Evolutionary conservation across 2,888 invertebrate genomes (phyloP), one percentile per base, ranked within the genome.

Genomic region (Ariolimax columbianus): DNA sequence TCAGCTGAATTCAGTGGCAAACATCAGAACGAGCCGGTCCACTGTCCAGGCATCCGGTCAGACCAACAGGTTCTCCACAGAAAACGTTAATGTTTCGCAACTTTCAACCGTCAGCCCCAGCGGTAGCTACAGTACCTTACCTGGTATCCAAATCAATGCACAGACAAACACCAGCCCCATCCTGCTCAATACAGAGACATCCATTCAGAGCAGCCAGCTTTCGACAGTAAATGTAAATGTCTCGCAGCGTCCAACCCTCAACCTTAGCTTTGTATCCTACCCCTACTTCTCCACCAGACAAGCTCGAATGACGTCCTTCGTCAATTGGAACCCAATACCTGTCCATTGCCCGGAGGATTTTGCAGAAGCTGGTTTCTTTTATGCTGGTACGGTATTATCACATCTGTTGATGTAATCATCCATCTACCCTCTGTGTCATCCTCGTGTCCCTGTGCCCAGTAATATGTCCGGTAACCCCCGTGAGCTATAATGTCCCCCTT

Each of bases 241-340:
- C 7, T 75, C 75, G 0, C 19, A 30, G 30, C 30, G 4, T 47
- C 55, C 77, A 40, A 11, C 40, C 17, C 78, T 66, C 38, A 33
- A 87, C 77, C 73, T 86, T 19, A 77, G 83, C 19, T 38, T 33
- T 0, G 82, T 83, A 1, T 84, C 86, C 1, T 87, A 86, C 43
- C 87, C 87, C 0, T 80, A 84, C 23, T 87, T 84, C 82, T 79
- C 86, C 19, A 80, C 68, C 36, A 51, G 43, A 38, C 66, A 84
- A 30, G 82, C 86, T 40, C 40, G 80, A 55, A 47, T 68, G 51
- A 26, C 14, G 51, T 70, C 83, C 43, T 86, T 77, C 73, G 40
- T 26, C n/a, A 26, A 3, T 70, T 86, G 86, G 86, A 73, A 55
- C 17, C 70, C 40, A 30, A 14, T 11, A 17, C 43, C 51, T 40